A percentile compares a stretch with the other conserved stretches of the same genome.
phyloP scores from a whole-genome alignment of 1,140 invertebrate genomes.

The Cheumatopsyche charites region DNA sequence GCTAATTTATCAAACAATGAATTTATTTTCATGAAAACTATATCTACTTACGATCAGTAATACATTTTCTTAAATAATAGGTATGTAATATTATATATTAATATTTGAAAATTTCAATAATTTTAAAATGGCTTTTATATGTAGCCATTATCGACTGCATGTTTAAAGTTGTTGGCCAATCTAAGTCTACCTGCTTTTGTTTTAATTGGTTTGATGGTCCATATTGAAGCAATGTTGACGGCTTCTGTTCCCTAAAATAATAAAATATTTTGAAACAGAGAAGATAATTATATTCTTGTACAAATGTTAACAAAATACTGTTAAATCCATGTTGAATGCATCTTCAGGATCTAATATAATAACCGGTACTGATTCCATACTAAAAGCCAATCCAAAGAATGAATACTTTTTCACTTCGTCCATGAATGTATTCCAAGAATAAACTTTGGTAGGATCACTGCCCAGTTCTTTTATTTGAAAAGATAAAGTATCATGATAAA shows the following conservation, averaged over 20 bases:
- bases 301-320: no score
- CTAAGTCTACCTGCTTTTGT: constrained; percentile 61
- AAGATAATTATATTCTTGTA: no score
- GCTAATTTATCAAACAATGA: no score
- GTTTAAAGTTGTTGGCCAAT: constrained; percentile 67
- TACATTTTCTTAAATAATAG: no score
- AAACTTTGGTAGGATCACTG: constrained; percentile 65
- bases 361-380: constrained; percentile 68
- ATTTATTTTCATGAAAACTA: no score
- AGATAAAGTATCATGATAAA: constrained; percentile 64
- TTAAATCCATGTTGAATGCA: constrained; percentile 61
- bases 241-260: constrained; percentile 57
- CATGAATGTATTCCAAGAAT: constrained; percentile 61
- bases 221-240: constrained; percentile 61
- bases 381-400: constrained; percentile 66
- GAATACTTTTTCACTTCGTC: constrained; percentile 67
- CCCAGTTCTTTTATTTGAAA: constrained; percentile 64
- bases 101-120: no score
- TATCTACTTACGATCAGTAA: no score
- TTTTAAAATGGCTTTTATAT: constrained; percentile 54
- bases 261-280: constrained; percentile 38
- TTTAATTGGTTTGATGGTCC: constrained; percentile 62
- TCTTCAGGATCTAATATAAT: constrained; percentile 65
- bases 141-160: constrained; percentile 67
- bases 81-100: no score